Percentiles rank a stretch among this genome's conserved stretches.
Evolutionary conservation across 2,888 invertebrate species (phyloP).

Genomic region (Perdita meconis): DNA sequence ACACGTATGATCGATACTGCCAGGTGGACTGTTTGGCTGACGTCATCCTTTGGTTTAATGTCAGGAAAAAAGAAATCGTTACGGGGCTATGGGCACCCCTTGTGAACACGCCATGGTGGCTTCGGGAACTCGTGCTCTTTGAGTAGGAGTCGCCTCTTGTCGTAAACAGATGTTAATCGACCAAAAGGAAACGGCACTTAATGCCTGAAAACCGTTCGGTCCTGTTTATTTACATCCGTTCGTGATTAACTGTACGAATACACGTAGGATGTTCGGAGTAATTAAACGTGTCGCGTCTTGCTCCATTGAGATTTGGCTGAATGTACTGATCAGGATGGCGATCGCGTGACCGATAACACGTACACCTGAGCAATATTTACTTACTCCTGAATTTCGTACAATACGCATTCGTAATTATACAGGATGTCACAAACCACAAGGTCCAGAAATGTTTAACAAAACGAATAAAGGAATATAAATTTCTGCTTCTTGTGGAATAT

Average conservation of each 20-base stretch:
- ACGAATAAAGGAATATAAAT: too few relatives aligned
- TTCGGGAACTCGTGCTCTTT: constrained; percentile 32
- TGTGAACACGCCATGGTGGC: constrained; percentile 44
- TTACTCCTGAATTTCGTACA: neutral
- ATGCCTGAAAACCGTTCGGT: neutral
- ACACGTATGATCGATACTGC: constrained; percentile 50
- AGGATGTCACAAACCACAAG: neutral
- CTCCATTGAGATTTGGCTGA: neutral
- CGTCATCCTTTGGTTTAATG: constrained; percentile 64
- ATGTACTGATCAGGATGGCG: neutral
- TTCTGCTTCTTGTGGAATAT: too few relatives aligned
- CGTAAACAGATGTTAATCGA: constrained; percentile 51
- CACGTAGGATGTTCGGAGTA: neutral
- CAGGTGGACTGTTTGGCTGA: constrained; percentile 57
- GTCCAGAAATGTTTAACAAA: neutral
- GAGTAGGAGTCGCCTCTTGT: constrained; percentile 17
- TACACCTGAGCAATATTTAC: constrained; percentile 13
- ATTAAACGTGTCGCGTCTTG: neutral
- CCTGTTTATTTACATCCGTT: constrained; percentile 2
- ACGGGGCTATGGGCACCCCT: constrained; percentile 66
- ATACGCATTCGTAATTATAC: neutral
- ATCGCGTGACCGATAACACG: constrained; percentile 20
- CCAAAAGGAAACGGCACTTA: constrained; percentile 19
- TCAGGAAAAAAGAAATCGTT: constrained; percentile 63
- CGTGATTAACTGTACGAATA: neutral